Evolutionary conservation across 2,888 invertebrate species (phyloP), one percentile per base, ranked within the genome.

Genomic region (Drosophila anceps): DNA sequence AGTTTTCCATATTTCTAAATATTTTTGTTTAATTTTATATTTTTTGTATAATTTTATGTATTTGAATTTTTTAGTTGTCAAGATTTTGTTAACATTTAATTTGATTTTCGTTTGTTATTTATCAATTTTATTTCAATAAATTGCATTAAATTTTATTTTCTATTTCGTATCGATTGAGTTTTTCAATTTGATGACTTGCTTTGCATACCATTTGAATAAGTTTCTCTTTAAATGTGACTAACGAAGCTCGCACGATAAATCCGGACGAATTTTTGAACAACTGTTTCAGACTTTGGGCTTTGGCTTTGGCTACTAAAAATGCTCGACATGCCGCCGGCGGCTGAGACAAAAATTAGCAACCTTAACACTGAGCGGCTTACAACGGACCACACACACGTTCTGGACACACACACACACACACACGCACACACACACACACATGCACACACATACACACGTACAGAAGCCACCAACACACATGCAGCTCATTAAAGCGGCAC

Each of bases 401-500:
- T 66, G 48, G 39, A 79, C 78, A 62, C 44, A 67, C 48, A 55
- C 59, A 67, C 57, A 72, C 46, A 59, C 31, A 55, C 46, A 57
- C 35, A n/a, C n/a, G n/a, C n/a, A n/a, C 70, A 66, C 79, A 71
- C n/a, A n/a, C 73, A 76, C 70, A n/a, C n/a, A n/a, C n/a, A n/a
- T n/a, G n/a, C n/a, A n/a, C n/a, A n/a, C n/a, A n/a, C n/a, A 64
- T 33, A 55, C 51, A 62, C n/a, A 59, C 53, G 20, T 9, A 63
- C 35, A 39, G 15, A 43, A 46, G 43, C 57, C 39, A 51, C 69
- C 33, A 61, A 54, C 82, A 77, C 73, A 84, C 69, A 84, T 85
- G 90, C 80, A 84, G 83, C 84, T 90, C 84, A 84, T 90, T 84
- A 90, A 82, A 75, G 88, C 67, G 65, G 67, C 85, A 85, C 82